These are phyloP conservation scores for Troglohyphantes excavatus DNA, from an alignment of 2,888 invertebrate species.

Conservation along the genomic window DNA sequence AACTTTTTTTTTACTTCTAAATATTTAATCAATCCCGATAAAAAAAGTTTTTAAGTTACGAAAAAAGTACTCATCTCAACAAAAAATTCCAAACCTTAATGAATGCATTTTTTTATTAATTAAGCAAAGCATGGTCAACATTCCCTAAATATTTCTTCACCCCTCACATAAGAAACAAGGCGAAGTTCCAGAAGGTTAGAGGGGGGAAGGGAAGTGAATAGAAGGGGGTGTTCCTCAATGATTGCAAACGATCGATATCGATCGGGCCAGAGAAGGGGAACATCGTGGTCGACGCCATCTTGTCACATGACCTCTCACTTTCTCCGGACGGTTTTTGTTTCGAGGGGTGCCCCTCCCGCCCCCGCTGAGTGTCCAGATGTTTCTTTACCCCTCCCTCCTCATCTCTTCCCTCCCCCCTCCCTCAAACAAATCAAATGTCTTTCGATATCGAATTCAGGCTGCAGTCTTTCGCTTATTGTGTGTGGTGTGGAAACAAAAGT, in stretches of 20 bases:
- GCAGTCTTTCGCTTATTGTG: too few species aligned
- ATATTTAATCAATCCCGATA: too few species aligned
- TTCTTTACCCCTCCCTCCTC: not conserved
- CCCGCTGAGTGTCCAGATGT: constrained; percentile 1
- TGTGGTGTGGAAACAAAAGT: too few species aligned
- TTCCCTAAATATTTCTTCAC: constrained; percentile 41
- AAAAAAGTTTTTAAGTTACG: too few species aligned
- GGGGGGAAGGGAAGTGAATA: not conserved
- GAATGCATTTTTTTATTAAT: not conserved
- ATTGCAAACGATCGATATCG: constrained; percentile 62
- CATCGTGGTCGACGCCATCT: constrained; percentile 76
- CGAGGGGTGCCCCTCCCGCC: not conserved
- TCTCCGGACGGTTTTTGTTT: constrained; percentile 56
- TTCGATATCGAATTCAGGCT: constrained; percentile 1
- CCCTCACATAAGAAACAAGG: constrained; percentile 28
- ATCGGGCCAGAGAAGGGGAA: constrained; percentile 58
- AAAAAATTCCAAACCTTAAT: not conserved
- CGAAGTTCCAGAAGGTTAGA: not conserved
- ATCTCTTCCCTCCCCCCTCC: too few species aligned
- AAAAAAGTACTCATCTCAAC: too few species aligned
- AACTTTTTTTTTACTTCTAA: too few species aligned
- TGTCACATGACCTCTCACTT: constrained; percentile 74
- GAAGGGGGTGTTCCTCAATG: constrained; percentile 21
- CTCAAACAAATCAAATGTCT: not conserved
- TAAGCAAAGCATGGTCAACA: not conserved